Evolutionary conservation across 1,140 invertebrate species (phyloP).

Genomic region (Achatina immaculata): DNA sequence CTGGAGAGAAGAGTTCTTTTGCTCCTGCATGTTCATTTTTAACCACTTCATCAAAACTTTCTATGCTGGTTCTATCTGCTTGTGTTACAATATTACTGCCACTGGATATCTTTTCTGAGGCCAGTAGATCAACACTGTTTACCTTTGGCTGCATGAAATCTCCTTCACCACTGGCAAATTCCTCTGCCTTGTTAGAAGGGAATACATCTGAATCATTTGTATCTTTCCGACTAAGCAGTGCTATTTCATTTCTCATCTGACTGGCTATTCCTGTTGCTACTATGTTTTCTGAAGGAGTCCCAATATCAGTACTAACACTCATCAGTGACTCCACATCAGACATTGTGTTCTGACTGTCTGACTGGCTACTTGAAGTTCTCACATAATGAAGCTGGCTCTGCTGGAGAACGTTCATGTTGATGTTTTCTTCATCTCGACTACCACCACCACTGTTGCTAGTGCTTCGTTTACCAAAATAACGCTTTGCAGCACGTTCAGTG

Average conservation of each 20-base stretch:
- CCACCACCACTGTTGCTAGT: not conserved
- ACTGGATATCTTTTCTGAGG: not conserved
- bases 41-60: not conserved
- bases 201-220: conserved; percentile 33
- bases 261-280: conserved; percentile 12
- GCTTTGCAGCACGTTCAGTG: not conserved
- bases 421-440: conserved; percentile 17
- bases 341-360: conserved; percentile 41
- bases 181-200: not conserved
- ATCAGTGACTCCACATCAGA: conserved; percentile 34
- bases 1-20: conserved; percentile 31
- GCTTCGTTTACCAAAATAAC: conserved; percentile 13
- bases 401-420: not conserved
- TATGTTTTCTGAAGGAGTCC: conserved; percentile 27
- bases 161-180: not conserved
- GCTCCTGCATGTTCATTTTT: not conserved
- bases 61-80: not conserved
- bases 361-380: conserved; percentile 34
- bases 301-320: conserved; percentile 31
- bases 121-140: not conserved
- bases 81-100: not conserved
- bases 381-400: not conserved
- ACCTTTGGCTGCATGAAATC: not conserved
- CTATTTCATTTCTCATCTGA: conserved; percentile 13
- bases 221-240: conserved; percentile 25